Percentiles rank a stretch among this genome's conserved stretches.
Evolutionary conservation across 2,888 invertebrate genomes (phyloP).

Genomic region (Lobophora halterata): DNA sequence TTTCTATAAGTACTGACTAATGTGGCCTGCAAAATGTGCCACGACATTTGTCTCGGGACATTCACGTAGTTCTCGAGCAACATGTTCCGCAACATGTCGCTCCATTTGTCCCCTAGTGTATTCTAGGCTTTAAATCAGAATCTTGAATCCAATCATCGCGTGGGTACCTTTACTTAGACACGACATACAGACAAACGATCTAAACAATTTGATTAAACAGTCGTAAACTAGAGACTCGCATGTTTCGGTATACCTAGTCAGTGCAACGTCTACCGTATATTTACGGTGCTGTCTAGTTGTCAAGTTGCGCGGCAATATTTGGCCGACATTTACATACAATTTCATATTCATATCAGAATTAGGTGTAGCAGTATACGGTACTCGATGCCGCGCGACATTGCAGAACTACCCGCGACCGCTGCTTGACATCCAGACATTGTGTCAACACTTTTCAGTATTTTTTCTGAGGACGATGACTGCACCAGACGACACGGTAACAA

Average conservation of each 20-base stretch:
- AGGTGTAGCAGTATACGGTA: constrained; percentile 51
- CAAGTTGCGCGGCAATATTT: constrained; percentile 66
- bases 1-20: no score
- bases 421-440: constrained; percentile 35
- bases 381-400: constrained; percentile 41
- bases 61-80: no score
- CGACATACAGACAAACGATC: constrained; percentile 50
- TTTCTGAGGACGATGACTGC: constrained; percentile 19
- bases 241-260: constrained; percentile 60
- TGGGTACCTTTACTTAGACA: constrained; percentile 42
- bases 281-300: constrained; percentile 69
- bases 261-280: constrained; percentile 63
- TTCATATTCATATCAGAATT: constrained; percentile 76
- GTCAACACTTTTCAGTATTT: constrained; percentile 33
- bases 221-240: constrained; percentile 63
- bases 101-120: no score
- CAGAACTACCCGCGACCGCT: constrained; percentile 40
- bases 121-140: no score
- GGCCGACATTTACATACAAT: constrained; percentile 71
- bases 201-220: constrained; percentile 66
- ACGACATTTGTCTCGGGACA: no score
- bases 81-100: no score
- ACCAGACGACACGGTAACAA: constrained; percentile 22
- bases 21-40: no score
- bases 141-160: constrained; percentile 33